Evolutionary conservation across 2,888 invertebrate genomes (phyloP).

Genomic region (Emmelina monodactyla): DNA sequence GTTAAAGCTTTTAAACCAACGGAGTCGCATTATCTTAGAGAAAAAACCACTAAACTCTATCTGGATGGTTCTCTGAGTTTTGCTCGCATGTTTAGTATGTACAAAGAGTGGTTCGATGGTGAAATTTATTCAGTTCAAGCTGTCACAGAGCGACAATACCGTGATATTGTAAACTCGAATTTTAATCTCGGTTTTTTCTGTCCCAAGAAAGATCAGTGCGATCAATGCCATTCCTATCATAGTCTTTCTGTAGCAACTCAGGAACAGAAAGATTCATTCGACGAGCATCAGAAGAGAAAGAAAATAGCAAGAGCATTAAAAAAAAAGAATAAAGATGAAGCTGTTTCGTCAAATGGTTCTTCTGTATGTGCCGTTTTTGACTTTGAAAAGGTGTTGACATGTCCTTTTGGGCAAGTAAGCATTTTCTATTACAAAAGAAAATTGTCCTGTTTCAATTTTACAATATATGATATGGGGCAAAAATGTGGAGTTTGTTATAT

Average conservation of each 20-base stretch:
- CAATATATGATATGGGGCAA: slow-evolving; percentile 11
- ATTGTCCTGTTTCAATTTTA: slow-evolving; percentile 14
- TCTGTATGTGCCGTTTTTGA: slow-evolving; percentile 14
- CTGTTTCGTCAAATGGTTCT: slow-evolving; percentile 6
- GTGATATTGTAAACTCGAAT: slow-evolving; percentile 12
- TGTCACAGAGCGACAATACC: slow-evolving; percentile 10
- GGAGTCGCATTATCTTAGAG: slow-evolving; percentile 3
- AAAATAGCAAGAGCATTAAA: slow-evolving; percentile 8
- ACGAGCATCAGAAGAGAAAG: slow-evolving; percentile 4
- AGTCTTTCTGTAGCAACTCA: slow-evolving; percentile 4
- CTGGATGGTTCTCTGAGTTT: slow-evolving; percentile 11
- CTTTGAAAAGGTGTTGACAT: slow-evolving; percentile 15
- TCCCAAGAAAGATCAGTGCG: slow-evolving; percentile 12
- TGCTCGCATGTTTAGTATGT: slow-evolving; percentile 12
- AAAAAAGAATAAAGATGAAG: slow-evolving; percentile 9
- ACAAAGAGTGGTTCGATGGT: slow-evolving; percentile 13
- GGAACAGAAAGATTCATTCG: slow-evolving; percentile 4
- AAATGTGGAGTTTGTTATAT: slow-evolving; percentile 15
- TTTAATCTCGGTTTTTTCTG: slow-evolving; percentile 11
- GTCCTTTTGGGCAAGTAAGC: slow-evolving; percentile 14
- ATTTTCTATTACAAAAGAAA: slow-evolving; percentile 17
- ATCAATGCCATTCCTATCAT: slow-evolving; percentile 9
- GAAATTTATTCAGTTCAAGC: slow-evolving; percentile 10
- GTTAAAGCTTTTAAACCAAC: slow-evolving; percentile 1
- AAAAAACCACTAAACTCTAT: slow-evolving; percentile 7